Conservation (phyloP, 2,888 invertebrate species). For the Melanostoma scalare region DNA sequence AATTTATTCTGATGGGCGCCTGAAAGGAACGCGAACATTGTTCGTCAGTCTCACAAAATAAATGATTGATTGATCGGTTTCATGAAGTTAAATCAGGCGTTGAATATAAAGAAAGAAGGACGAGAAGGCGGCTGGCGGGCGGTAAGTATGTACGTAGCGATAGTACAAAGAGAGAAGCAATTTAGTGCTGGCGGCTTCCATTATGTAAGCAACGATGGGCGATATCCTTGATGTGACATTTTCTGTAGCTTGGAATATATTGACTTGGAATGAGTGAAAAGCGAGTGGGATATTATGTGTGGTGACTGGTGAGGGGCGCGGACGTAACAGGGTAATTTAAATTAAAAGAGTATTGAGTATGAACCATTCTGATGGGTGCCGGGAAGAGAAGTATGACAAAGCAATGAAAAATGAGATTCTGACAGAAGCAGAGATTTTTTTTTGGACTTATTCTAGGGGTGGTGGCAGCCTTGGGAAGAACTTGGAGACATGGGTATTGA, state of each 20-base stretch:
- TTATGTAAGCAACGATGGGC: conserved; percentile 19
- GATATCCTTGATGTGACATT: conserved; percentile 40
- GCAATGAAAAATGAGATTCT: conserved; percentile 7
- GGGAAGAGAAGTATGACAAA: neutral
- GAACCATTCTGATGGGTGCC: neutral
- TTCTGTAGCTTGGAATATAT: conserved; percentile 18
- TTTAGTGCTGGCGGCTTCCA: conserved; percentile 1
- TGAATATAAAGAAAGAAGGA: conserved; percentile 36
- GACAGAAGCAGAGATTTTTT: neutral
- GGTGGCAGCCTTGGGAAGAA: too few relatives aligned
- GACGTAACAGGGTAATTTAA: conserved; percentile 16
- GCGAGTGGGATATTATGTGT: neutral
- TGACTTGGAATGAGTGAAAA: neutral
- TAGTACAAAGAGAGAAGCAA: neutral
- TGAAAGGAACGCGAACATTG: conserved; percentile 12
- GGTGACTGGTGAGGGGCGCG: neutral
- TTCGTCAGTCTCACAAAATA: conserved; percentile 19
- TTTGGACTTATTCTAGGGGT: too few relatives aligned
- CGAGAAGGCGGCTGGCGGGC: neutral
- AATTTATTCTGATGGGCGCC: conserved; percentile 39
- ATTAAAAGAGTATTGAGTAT: conserved; percentile 13
- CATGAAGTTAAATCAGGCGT: conserved; percentile 55
- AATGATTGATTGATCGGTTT: conserved; percentile 70
- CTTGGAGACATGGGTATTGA: too few relatives aligned
- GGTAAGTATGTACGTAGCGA: neutral